Evolutionary conservation across 2,888 invertebrate species (phyloP).

Genomic region (Sphaerophoria rueppellii): DNA sequence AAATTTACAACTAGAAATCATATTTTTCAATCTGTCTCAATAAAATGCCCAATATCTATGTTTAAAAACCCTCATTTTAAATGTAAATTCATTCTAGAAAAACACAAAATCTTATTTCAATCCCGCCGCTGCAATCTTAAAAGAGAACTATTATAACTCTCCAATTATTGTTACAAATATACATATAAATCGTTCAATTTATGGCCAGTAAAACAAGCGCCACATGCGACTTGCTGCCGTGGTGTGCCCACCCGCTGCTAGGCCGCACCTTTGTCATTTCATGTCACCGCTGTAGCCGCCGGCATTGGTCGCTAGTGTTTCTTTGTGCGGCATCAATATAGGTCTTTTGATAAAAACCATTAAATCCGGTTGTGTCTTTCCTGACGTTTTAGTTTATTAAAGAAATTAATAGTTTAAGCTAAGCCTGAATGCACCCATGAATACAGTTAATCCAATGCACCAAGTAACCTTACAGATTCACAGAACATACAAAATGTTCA

Average conservation of each 20-base stretch:
- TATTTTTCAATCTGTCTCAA: neutral
- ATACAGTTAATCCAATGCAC: constrained; percentile 56
- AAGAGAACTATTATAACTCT: constrained; percentile 15
- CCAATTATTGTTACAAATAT: constrained; percentile 37
- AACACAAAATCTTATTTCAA: neutral
- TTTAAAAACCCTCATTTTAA: constrained; percentile 12
- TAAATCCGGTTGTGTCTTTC: constrained; percentile 58
- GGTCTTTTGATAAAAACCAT: constrained; percentile 58
- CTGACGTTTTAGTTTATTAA: constrained; percentile 49
- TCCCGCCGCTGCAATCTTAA: neutral
- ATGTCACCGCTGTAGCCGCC: constrained; percentile 58
- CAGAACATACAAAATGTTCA: constrained; percentile 12
- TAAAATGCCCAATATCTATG: neutral
- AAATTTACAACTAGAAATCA: neutral
- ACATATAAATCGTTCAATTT: constrained; percentile 47
- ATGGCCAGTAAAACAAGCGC: constrained; percentile 68
- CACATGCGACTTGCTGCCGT: constrained; percentile 72
- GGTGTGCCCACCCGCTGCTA: constrained; percentile 66
- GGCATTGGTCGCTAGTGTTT: neutral
- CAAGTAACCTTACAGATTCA: constrained; percentile 40
- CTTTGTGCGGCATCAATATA: constrained; percentile 38
- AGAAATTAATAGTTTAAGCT: constrained; percentile 34
- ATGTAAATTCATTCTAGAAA: constrained; percentile 43
- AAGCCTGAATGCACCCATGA: constrained; percentile 34
- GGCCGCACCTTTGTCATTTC: constrained; percentile 68